phyloP scores from a whole-genome alignment of 2,888 invertebrate species.

The Falcaria lacertinaria region DNA sequence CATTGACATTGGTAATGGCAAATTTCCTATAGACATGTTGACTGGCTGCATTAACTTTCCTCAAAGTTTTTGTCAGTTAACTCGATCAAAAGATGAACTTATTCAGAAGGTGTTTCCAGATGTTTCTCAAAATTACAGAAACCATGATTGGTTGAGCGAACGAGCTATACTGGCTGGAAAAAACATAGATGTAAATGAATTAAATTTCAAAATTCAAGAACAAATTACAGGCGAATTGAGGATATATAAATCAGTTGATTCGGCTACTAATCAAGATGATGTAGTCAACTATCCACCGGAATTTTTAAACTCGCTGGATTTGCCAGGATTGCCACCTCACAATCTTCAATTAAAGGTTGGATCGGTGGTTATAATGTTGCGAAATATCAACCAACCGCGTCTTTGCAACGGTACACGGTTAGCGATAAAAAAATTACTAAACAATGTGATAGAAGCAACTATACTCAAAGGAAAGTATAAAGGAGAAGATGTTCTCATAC shows the following conservation, averaged over 20 bases:
- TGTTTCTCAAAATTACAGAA: conserved; percentile 18
- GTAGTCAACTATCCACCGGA: conserved; percentile 29
- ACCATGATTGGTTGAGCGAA: conserved; percentile 20
- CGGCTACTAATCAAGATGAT: conserved; percentile 22
- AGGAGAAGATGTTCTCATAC: background rate
- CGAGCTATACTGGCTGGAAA: conserved; percentile 11
- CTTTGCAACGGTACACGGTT: conserved; percentile 19
- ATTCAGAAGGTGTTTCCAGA: background rate
- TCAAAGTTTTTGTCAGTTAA: conserved; percentile 21
- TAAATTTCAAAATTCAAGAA: conserved; percentile 21
- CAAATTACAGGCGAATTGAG: conserved; percentile 17
- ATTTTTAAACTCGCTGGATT: conserved; percentile 27
- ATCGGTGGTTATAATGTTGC: conserved; percentile 17
- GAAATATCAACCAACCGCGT: conserved; percentile 19
- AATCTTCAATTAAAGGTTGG: conserved; percentile 24
- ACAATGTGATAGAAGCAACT: conserved; percentile 8
- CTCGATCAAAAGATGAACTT: background rate
- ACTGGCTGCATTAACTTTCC: conserved; percentile 18
- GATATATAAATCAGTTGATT: conserved; percentile 26
- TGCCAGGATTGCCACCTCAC: conserved; percentile 24
- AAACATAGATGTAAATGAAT: conserved; percentile 10
- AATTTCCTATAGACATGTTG: conserved; percentile 15
- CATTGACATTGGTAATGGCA: conserved; percentile 21
- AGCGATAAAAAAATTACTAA: conserved; percentile 9
- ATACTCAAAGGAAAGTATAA: background rate